Base-by-base conservation (phyloP, 2,113 vertebrate species). In the Origma solitaria region DNA sequence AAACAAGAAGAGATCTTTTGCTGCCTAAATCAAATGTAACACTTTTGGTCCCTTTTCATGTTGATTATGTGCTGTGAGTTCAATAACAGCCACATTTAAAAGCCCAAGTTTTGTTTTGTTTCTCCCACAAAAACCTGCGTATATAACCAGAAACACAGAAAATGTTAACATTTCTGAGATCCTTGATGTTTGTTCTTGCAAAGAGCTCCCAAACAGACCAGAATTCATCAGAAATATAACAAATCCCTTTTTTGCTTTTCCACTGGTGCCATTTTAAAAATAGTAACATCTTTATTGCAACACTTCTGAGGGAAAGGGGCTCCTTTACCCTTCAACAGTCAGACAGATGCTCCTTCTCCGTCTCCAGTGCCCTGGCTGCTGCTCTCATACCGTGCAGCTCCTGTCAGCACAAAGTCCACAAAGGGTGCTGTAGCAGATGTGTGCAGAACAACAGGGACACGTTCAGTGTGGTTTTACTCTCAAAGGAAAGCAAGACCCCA, bases 241-340 rank as follows among this genome's bases (percentile, higher is more conserved):
- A 85, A 61, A 83, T 8, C 27, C 40, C 19, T 6, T 71, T 90
- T 88, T 68, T 66, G 28, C 49, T 70, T 81, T 89, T 80, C 40
- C 38, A 45, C 81, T 83, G 80, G 80, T 83, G 75, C 88, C 68
- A 31, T 94, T 94, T 92, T 65, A 92, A 92, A 95, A 93, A 95
- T 54, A 95, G 70, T 6, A 95, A 79, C 81, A 53, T 69, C 40
- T 80, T 82, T 65, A 88, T 47, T 75, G 56, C 51, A 58, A 15
- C 51, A 33, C 45, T 88, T 94, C 27, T 49, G 47, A 66, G 44
- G 60, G 69, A 66, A 88, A 88, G 60, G 56, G 64, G 85, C 68
- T 95, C 60, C 57, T 71, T 88, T 42, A 64, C 35, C 61, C 90
- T 70, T 62, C 37, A 23, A 6, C 38, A 91, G 70, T 37, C 89